A percentile compares a stretch with the other conserved stretches of the same genome.
These are phyloP conservation scores for Lasiurus cinereus DNA, from an alignment of 2,113 vertebrate genomes.

Conservation along the genomic window DNA sequence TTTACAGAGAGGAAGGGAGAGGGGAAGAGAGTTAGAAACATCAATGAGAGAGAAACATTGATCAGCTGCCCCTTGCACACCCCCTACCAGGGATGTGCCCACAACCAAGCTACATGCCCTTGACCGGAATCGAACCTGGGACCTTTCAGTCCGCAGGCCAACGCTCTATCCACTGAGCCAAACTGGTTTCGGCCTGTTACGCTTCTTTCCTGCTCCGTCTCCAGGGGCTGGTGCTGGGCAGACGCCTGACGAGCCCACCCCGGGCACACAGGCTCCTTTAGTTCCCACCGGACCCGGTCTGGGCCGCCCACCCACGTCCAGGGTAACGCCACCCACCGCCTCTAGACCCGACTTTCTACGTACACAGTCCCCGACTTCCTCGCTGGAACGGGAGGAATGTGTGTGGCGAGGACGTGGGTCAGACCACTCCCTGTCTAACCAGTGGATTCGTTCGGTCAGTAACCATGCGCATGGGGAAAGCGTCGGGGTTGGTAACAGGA, in stretches of 20 bases:
- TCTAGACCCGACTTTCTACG: constrained; percentile 13
- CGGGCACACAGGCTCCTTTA: not conserved
- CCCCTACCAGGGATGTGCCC: too few relatives aligned
- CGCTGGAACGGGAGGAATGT: not conserved
- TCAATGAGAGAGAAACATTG: too few relatives aligned
- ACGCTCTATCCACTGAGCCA: too few relatives aligned
- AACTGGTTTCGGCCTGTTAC: too few relatives aligned
- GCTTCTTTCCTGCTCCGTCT: not conserved
- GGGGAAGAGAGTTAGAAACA: too few relatives aligned
- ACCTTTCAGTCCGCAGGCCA: too few relatives aligned
- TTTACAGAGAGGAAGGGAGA: too few relatives aligned
- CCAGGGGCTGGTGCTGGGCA: not conserved
- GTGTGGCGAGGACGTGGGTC: not conserved
- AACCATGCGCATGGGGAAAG: constrained; percentile 40
- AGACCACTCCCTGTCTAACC: constrained; percentile 33
- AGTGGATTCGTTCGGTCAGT: constrained; percentile 48
- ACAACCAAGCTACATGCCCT: too few relatives aligned
- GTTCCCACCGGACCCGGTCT: not conserved
- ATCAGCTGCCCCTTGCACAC: too few relatives aligned
- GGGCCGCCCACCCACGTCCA: not conserved
- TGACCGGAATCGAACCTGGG: too few relatives aligned
- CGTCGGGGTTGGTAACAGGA: constrained; percentile 53
- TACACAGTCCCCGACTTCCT: not conserved
- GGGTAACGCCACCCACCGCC: not conserved
- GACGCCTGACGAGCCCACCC: not conserved